Conservation (phyloP, 2,113 vertebrate genomes). For the Callospermophilus lateralis region DNA sequence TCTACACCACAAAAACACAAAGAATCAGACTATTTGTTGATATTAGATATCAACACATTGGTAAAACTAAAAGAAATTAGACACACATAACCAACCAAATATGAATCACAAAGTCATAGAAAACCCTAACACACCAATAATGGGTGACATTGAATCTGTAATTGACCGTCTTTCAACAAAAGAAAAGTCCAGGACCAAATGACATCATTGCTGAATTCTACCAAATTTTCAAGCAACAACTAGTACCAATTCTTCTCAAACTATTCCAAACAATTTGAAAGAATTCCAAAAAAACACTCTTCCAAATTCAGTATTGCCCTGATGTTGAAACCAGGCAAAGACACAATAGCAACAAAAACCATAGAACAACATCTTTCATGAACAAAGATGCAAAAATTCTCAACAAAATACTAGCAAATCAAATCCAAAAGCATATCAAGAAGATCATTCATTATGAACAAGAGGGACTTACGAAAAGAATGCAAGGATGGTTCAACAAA, state of each 20-base stretch:
- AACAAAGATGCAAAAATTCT: not conserved
- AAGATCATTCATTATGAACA: not conserved
- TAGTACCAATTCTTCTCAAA: not conserved
- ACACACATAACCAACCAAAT: not conserved
- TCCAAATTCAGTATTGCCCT: not conserved
- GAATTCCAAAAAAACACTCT: not conserved
- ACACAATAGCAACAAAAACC: not conserved
- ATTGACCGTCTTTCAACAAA: not conserved
- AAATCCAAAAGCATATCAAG: not conserved
- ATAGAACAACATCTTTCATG: not conserved
- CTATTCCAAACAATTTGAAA: not conserved
- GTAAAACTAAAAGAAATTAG: not conserved
- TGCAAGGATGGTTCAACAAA: no score
- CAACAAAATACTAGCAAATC: not conserved
- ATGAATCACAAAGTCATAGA: not conserved
- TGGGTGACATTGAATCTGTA: not conserved
- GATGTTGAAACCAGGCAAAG: not conserved
- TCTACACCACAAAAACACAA: not conserved
- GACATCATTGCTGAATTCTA: not conserved
- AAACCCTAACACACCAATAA: not conserved
- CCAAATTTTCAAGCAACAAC: not conserved
- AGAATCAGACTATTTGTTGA: not conserved
- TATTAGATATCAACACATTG: not conserved
- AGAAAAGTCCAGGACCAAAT: not conserved
- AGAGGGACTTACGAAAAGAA: not conserved